phyloP scores from a whole-genome alignment of 2,797 vertebrate genomes.

The Chaetophractus vellerosus region DNA sequence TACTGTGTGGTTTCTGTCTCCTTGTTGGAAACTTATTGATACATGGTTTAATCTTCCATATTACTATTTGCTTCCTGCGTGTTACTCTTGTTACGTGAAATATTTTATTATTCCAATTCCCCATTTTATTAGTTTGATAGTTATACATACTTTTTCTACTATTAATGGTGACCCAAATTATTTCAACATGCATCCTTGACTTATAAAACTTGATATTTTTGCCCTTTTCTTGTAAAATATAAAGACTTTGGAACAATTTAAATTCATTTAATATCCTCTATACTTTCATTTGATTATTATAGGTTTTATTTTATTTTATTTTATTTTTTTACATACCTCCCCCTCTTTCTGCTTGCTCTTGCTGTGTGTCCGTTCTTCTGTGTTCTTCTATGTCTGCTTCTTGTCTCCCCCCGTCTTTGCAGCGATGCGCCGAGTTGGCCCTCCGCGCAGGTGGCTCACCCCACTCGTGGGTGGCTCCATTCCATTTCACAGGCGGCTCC shows the following conservation, averaged over 20 bases:
- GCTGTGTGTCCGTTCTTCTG: no score
- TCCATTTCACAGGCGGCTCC: no score
- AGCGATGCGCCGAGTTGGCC: no score
- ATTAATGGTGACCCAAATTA: not conserved
- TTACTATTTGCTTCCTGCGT: not conserved
- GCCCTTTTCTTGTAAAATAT: not conserved
- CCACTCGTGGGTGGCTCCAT: no score
- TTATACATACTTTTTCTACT: not conserved
- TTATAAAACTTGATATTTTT: not conserved
- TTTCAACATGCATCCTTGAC: not conserved
- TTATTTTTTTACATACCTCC: no score
- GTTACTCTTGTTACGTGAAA: not conserved
- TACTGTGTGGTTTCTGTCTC: not conserved
- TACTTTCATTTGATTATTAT: not conserved
- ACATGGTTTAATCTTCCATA: not conserved
- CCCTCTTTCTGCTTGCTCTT: no score
- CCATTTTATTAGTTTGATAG: not conserved
- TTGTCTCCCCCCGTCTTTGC: no score
- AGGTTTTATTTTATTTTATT: no score
- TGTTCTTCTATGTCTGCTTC: no score
- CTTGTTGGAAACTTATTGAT: not conserved
- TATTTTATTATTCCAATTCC: not conserved
- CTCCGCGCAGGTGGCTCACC: no score
- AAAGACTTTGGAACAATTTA: not conserved
- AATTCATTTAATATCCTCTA: not conserved